Evolutionary conservation across 2,113 vertebrate species (phyloP).

Genomic region (Jaculus jaculus): DNA sequence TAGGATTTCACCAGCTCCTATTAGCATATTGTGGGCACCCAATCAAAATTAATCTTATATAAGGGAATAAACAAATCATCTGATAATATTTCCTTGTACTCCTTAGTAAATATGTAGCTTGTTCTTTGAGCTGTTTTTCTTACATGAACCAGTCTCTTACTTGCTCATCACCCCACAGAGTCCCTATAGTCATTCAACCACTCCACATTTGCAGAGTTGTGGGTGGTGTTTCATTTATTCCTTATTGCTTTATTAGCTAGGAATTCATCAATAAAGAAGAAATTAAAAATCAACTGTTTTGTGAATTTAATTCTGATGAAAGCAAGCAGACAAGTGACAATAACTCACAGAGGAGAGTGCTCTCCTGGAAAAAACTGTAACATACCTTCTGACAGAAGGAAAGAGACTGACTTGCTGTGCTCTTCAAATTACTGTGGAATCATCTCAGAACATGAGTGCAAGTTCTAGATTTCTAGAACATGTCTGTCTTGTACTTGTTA

Average conservation of each 20-base stretch:
- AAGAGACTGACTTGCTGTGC: accelerated
- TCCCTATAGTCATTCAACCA: not conserved
- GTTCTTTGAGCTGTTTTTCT: not conserved
- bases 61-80: not conserved
- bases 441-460: not conserved
- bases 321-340: not conserved
- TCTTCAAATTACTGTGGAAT: not conserved
- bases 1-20: not conserved
- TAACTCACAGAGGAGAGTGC: not conserved
- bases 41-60: not conserved
- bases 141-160: not conserved
- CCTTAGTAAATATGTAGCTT: not conserved
- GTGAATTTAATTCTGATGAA: not conserved
- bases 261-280: not conserved
- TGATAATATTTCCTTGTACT: not conserved
- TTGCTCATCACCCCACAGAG: not conserved
- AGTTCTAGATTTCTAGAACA: not conserved
- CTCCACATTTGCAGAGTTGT: not conserved
- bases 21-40: not conserved
- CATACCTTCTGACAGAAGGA: not conserved
- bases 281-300: not conserved
- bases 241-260: not conserved
- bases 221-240: not conserved
- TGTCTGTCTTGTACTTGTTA: not conserved
- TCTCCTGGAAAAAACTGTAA: not conserved